A percentile compares a stretch with the other conserved stretches of the same genome.
Evolutionary conservation across 1,140 invertebrate genomes (phyloP).

Genomic region (Heterodera carotae): DNA sequence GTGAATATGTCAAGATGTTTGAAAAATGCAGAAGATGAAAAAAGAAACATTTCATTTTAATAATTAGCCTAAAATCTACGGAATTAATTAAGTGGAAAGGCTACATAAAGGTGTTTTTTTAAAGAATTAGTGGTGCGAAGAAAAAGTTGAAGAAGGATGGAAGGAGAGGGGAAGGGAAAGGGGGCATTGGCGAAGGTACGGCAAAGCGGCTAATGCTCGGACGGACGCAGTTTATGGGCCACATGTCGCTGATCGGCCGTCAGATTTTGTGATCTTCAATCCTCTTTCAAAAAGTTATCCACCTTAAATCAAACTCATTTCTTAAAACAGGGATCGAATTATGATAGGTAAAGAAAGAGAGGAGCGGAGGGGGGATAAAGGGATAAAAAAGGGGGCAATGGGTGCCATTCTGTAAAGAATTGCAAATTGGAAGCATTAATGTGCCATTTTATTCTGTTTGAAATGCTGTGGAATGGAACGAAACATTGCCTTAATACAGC

Average conservation of each 20-base stretch:
- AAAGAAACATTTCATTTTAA: background rate
- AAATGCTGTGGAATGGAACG: background rate
- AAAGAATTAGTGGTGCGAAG: background rate
- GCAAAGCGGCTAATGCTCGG: background rate
- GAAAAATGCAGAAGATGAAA: background rate
- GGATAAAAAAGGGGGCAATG: too few species aligned
- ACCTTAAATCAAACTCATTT: background rate
- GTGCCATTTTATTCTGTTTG: background rate
- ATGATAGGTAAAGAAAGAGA: background rate
- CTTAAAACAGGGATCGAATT: background rate
- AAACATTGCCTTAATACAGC: background rate
- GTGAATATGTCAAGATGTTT: background rate
- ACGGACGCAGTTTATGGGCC: background rate
- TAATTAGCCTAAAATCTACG: too few species aligned
- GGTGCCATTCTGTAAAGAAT: too few species aligned
- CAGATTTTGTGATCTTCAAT: background rate
- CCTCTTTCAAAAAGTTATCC: background rate
- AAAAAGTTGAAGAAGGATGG: background rate
- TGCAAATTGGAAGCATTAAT: background rate
- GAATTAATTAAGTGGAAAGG: background rate
- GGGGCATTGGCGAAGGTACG: background rate
- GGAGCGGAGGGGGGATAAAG: too few species aligned
- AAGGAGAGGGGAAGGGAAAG: background rate
- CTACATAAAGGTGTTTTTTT: background rate
- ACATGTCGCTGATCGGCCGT: background rate